Conservation (phyloP, 2,888 invertebrate genomes). For the Drosophila testacea region DNA sequence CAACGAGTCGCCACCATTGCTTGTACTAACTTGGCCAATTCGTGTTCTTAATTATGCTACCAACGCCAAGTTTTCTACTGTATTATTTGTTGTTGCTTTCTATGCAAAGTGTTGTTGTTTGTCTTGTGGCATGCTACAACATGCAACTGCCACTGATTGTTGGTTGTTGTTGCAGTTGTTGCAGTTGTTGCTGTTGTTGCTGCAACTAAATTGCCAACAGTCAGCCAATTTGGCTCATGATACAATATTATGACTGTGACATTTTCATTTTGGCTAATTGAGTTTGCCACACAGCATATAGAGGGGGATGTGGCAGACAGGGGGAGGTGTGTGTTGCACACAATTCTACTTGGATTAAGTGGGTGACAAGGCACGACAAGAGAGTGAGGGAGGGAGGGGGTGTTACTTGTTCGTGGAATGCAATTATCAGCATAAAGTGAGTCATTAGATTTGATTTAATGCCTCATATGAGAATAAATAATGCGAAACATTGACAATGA, state of each 20-base stretch:
- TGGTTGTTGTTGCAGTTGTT: conserved; percentile 35
- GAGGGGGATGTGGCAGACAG: not conserved
- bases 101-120: conserved; percentile 54
- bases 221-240: conserved; percentile 70
- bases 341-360: not conserved
- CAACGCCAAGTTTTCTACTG: conserved; percentile 48
- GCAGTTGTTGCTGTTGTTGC: conserved; percentile 38
- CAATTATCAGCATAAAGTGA: conserved; percentile 59
- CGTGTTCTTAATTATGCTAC: conserved; percentile 75
- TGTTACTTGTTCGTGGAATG: conserved; percentile 20
- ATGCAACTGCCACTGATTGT: conserved; percentile 60
- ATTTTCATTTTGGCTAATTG: conserved; percentile 75
- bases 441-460: conserved; percentile 64
- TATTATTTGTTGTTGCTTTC: conserved; percentile 19
- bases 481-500: conserved; percentile 35
- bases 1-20: conserved; percentile 19
- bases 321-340: not conserved
- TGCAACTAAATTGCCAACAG: conserved; percentile 65
- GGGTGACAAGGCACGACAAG: not conserved
- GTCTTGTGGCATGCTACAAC: conserved; percentile 68
- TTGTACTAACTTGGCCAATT: conserved; percentile 66
- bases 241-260: conserved; percentile 76
- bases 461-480: conserved; percentile 24
- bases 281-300: conserved; percentile 27
- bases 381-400: not conserved